phyloP scores from a whole-genome alignment of 2,797 vertebrate genomes.

The Xiphophorus birchmanni region DNA sequence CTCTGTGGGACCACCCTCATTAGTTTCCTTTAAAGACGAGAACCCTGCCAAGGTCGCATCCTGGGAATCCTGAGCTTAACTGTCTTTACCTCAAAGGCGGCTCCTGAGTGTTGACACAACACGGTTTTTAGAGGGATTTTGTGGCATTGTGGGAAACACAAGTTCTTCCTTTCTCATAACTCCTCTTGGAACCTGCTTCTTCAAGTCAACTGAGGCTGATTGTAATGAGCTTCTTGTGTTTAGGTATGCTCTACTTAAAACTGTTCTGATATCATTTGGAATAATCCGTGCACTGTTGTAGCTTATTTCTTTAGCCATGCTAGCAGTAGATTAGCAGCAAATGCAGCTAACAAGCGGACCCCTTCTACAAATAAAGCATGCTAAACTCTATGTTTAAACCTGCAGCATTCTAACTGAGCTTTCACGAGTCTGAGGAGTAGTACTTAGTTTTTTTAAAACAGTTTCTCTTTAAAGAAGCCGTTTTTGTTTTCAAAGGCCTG shows the following conservation, averaged over 20 bases:
- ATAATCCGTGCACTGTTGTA: background rate
- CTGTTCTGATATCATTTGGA: background rate
- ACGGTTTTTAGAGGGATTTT: slow-evolving; percentile 32
- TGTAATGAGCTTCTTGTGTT: background rate
- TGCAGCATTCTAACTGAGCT: background rate
- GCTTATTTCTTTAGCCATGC: background rate
- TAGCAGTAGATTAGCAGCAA: background rate
- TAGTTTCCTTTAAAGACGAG: slow-evolving; percentile 44
- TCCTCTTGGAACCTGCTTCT: slow-evolving; percentile 2
- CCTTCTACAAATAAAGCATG: background rate
- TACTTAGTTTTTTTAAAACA: background rate
- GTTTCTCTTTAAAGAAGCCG: background rate
- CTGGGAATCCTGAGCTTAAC: slow-evolving; percentile 48
- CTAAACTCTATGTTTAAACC: background rate
- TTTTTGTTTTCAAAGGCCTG: background rate
- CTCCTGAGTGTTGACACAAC: slow-evolving; percentile 24
- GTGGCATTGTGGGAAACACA: slow-evolving; percentile 35
- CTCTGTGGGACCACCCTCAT: slow-evolving; percentile 22
- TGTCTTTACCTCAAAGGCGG: slow-evolving; percentile 19
- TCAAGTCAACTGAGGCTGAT: background rate
- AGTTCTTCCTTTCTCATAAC: slow-evolving; percentile 21
- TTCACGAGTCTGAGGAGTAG: background rate
- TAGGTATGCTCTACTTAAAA: background rate
- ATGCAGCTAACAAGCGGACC: background rate
- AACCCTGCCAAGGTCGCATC: slow-evolving; percentile 35